Evolutionary conservation across 1,140 invertebrate genomes (phyloP).

Genomic region (Drosophila nigromelanica): DNA sequence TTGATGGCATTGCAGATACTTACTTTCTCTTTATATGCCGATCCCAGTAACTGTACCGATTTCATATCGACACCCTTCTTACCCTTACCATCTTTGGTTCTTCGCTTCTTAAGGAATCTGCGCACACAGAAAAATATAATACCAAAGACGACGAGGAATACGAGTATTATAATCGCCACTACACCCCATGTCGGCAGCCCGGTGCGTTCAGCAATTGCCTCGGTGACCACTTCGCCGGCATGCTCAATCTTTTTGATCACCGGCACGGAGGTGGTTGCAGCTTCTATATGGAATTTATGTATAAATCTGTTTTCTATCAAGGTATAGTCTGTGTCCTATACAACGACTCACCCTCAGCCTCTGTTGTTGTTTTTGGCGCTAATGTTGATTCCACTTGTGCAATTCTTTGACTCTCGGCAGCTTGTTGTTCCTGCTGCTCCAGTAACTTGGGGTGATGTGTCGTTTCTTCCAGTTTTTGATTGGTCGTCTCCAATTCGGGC

Average conservation of each 20-base stretch:
- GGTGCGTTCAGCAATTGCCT: constrained; percentile 86
- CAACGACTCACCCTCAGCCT: constrained; percentile 60
- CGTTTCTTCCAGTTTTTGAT: constrained; percentile 71
- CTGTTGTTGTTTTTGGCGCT: constrained; percentile 73
- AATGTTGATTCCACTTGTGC: constrained; percentile 68
- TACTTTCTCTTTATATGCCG: constrained; percentile 99
- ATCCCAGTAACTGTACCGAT: constrained; percentile 96
- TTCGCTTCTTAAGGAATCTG: constrained; percentile 96
- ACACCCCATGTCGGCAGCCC: constrained; percentile 90
- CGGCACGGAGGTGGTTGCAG: constrained; percentile 67
- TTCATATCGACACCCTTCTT: constrained; percentile 98
- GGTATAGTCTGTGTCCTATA: too few species aligned
- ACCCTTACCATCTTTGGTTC: constrained; percentile 97
- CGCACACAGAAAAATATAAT: constrained; percentile 97
- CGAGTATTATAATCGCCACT: constrained; percentile 89
- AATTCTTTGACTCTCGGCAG: constrained; percentile 76
- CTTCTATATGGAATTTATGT: constrained; percentile 31
- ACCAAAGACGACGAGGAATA: constrained; percentile 92
- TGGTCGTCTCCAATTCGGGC: constrained; percentile 58
- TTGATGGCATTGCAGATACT: constrained; percentile 77
- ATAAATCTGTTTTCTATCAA: background rate
- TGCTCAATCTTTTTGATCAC: constrained; percentile 76
- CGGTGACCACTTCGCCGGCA: constrained; percentile 77
- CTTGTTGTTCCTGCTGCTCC: constrained; percentile 58
- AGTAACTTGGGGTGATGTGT: constrained; percentile 70